Base-by-base conservation (phyloP, 1,140 invertebrate species). In the Brachionus rotundiformis region DNA sequence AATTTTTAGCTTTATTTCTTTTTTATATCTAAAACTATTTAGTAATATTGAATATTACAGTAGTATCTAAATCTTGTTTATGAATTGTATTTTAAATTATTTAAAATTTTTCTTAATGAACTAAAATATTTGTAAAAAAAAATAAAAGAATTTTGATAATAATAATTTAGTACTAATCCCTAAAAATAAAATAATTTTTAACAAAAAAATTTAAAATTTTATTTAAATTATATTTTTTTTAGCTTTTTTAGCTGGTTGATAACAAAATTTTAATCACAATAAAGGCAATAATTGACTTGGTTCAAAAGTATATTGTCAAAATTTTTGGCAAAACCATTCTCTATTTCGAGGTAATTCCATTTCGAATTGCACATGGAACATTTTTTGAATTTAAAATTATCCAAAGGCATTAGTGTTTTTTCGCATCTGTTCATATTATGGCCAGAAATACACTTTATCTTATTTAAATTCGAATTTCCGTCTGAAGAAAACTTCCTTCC, bases 341-440 rank as follows among this genome's bases (percentile, higher is more conserved):
- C 63, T 1, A 68, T 68, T 33, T 68, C 63, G 31, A 36, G 2
- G 29, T 44, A 73, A 73, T 73, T 73, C 68, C 68, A 73, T 73
- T 73, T 73, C 2, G 68, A 73, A 73, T 73, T 44, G 23, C 68
- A 73, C 36, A 73, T 19, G 10, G 11, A 19, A 44, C 68, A 73
- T 73, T 44, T 73, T 73, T 73, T 73, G 7, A 44, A 73, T 31
- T 25, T 73, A 27, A 73, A 73, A 73, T 73, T 73, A 44, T 73
- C 44, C 36, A 73, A 27, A 27, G 68, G 36, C 25, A 73, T 27
- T 44, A 73, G 25, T 10, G 36, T 44, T 29, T 44, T 73, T 44
- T 73, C 68, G 44, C 68, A 73, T 25, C 68, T 23, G 16, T 44
- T 73, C 68, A 73, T 73, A 27, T 44, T n/a, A 25, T 73, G 68